phyloP scores from a whole-genome alignment of 2,113 vertebrate species.

The Noctilio leporinus region DNA sequence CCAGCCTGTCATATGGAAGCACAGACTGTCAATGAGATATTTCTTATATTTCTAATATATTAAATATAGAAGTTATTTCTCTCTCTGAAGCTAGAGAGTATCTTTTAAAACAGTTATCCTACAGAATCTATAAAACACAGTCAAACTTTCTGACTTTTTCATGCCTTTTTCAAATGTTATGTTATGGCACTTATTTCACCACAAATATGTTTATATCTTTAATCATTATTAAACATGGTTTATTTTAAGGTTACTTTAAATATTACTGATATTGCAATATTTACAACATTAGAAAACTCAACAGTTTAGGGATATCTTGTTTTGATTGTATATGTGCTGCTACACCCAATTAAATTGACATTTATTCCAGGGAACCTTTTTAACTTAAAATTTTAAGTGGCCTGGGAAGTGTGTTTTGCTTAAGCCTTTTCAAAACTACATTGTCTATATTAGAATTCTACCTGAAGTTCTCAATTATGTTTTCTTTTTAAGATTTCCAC shows the following conservation, averaged over 20 bases:
- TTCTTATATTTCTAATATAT: not conserved
- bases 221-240: not conserved
- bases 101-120: conserved; percentile 2
- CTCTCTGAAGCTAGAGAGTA: not conserved
- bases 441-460: conserved; percentile 40
- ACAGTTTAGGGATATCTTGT: not conserved
- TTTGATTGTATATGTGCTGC: not conserved
- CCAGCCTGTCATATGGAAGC: not conserved
- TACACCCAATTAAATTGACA: not conserved
- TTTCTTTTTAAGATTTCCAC: conserved; percentile 89
- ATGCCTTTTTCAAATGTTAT: conserved; percentile 5
- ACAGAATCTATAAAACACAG: not conserved
- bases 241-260: conserved; percentile 7
- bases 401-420: not conserved
- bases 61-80: not conserved
- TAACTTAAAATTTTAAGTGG: conserved; percentile 20
- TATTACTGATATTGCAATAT: not conserved
- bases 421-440: not conserved
- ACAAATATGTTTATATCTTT: not conserved
- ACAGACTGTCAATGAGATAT: not conserved
- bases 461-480: conserved; percentile 40
- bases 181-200: not conserved
- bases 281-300: not conserved
- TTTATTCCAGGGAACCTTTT: not conserved
- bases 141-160: not conserved